Base-by-base conservation (phyloP, 2,113 vertebrate species). In the Mesocricetus auratus region DNA sequence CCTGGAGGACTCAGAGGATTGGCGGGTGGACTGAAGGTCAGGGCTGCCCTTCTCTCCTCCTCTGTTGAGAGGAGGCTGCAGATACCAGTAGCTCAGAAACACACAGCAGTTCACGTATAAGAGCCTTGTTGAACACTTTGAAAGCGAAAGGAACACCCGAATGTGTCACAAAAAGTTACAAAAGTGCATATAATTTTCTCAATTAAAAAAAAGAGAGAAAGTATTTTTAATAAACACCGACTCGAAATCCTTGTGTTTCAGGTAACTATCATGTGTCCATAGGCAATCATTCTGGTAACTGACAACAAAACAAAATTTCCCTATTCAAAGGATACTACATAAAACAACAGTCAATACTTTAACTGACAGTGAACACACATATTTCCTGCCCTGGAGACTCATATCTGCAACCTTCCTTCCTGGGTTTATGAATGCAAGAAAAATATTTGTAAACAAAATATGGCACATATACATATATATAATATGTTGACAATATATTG, bases 111-210 rank as follows among this genome's bases (percentile, higher is more conserved):
- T 50, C 53, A 58, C 56, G 71, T 45, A 7, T 21, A 6, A 86
- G 68, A 56, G 64, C 3, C 21, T 24, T 81, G 58, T 31, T 31
- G 42, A 53, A 58, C 7, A 60, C 17, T 73, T 81, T 42, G 45
- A 90, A 83, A 62, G 7, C 13, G 31, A 86, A 93, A 96, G 10
- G 3, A 39, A n/a, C n/a, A 68, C n/a, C 21, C 47, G 82, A 93
- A 66, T 81, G 60, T 56, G 21, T 94, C 89, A 81, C 2, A 60
- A 92, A 73, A 90, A 53, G 69, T 66, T 66, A 47, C 69, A 92
- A 94, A 94, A 90, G 17, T 68, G 7, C 6, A 83, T 22, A 83
- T 3, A 50, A 66, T 66, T 45, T 92, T 56, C 78, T 94, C 36
- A 64, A 16, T 64, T 83, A 60, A 77, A 81, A 66, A 31, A 17